Conservation (phyloP, 2,113 vertebrate genomes). For the Sturnus vulgaris region DNA sequence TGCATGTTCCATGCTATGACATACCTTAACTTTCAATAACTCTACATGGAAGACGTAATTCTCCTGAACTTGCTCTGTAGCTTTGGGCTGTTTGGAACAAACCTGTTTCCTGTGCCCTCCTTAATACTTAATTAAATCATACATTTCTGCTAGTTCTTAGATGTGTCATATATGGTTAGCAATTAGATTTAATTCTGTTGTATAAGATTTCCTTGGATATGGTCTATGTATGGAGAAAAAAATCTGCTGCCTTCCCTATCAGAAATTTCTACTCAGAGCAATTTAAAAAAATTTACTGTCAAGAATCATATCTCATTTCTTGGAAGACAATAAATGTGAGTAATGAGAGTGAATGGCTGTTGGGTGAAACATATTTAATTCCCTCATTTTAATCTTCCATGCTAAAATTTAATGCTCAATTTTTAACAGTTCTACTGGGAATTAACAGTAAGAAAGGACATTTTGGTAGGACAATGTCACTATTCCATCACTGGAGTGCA, state of each 20-base stretch:
- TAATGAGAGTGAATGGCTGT: neutral
- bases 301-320: neutral
- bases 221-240: neutral
- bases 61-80: neutral
- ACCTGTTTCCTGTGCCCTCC: neutral
- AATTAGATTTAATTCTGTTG: neutral
- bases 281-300: neutral
- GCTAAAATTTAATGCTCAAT: neutral
- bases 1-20: neutral
- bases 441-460: neutral
- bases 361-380: neutral
- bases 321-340: neutral
- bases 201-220: neutral
- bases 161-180: neutral
- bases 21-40: neutral
- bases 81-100: neutral
- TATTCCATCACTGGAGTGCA: neutral
- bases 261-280: neutral
- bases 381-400: neutral
- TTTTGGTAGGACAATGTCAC: neutral
- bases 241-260: neutral
- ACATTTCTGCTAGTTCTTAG: neutral
- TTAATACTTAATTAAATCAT: neutral
- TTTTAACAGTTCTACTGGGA: neutral
- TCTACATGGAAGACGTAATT: neutral